These are phyloP conservation scores for Brachionus rotundiformis DNA, from an alignment of 1,140 invertebrate genomes.

Conservation along the genomic window DNA sequence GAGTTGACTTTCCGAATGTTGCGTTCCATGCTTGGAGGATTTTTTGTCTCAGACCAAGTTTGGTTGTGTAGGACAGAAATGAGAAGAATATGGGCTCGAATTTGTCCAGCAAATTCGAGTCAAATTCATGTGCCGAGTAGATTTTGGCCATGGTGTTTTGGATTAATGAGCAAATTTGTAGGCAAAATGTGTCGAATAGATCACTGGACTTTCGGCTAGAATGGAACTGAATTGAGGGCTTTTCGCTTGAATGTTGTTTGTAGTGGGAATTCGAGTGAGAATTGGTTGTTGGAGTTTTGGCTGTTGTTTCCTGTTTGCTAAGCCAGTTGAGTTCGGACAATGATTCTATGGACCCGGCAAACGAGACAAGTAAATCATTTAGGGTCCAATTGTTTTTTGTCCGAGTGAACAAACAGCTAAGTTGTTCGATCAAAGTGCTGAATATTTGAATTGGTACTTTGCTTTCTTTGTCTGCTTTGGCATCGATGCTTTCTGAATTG, in stretches of 20 bases:
- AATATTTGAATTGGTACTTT: conserved; percentile 26
- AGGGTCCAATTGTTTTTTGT: background rate
- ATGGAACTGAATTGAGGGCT: background rate
- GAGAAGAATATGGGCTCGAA: conserved; percentile 44
- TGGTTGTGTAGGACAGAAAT: conserved; percentile 7
- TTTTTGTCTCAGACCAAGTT: conserved; percentile 20
- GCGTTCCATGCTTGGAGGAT: conserved; percentile 42
- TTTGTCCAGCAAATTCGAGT: conserved; percentile 22
- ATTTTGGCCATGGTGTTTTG: conserved; percentile 23
- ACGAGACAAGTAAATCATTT: background rate
- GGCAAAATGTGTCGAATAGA: conserved; percentile 28
- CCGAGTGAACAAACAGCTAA: conserved; percentile 19
- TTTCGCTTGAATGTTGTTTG: conserved; percentile 11
- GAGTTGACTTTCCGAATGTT: conserved; percentile 29
- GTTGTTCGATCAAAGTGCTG: background rate
- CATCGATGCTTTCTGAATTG: background rate
- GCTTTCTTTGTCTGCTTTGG: conserved; percentile 14
- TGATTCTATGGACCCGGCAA: background rate
- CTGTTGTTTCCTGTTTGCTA: background rate
- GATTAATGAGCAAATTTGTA: background rate
- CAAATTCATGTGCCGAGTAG: background rate
- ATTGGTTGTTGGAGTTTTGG: background rate
- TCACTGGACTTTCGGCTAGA: background rate
- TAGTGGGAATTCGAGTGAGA: conserved; percentile 15
- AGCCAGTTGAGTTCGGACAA: conserved; percentile 14